phyloP scores from a whole-genome alignment of 2,888 invertebrate species.

The Schizotus pectinicornis region DNA sequence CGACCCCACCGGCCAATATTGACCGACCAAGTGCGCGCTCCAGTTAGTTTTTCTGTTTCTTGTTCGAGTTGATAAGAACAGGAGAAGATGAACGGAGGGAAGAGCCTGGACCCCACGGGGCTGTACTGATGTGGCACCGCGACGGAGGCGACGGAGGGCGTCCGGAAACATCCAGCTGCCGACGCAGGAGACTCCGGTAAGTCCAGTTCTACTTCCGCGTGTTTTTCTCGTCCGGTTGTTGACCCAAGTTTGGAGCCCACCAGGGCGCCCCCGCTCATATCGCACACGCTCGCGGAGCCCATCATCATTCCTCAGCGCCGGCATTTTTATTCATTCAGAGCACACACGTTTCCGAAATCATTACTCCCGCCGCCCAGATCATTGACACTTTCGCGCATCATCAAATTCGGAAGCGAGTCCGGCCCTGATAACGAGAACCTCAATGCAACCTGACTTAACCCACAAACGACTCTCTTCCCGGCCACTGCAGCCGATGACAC shows the following conservation, averaged over 20 bases:
- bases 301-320: constrained; percentile 17
- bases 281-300: constrained; percentile 35
- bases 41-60: constrained; percentile 4
- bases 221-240: constrained; percentile 46
- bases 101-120: constrained; percentile 56
- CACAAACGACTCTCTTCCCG: constrained; percentile 40
- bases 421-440: no score
- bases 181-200: constrained; percentile 57
- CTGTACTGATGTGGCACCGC: constrained; percentile 58
- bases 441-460: constrained; percentile 43
- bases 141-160: constrained; percentile 58
- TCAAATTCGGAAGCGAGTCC: no score
- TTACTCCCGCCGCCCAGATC: constrained; percentile 45
- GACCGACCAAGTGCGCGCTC: constrained; percentile 30
- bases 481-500: constrained; percentile 37
- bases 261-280: constrained; percentile 45
- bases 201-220: constrained; percentile 47
- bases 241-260: constrained; percentile 48
- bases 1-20: constrained; percentile 56
- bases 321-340: constrained; percentile 46
- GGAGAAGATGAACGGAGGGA: constrained; percentile 39
- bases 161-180: constrained; percentile 58
- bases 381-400: constrained; percentile 48
- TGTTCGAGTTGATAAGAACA: not conserved
- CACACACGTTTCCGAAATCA: constrained; percentile 51